Conservation (phyloP, 2,113 vertebrate genomes). For the Bos indicus region DNA sequence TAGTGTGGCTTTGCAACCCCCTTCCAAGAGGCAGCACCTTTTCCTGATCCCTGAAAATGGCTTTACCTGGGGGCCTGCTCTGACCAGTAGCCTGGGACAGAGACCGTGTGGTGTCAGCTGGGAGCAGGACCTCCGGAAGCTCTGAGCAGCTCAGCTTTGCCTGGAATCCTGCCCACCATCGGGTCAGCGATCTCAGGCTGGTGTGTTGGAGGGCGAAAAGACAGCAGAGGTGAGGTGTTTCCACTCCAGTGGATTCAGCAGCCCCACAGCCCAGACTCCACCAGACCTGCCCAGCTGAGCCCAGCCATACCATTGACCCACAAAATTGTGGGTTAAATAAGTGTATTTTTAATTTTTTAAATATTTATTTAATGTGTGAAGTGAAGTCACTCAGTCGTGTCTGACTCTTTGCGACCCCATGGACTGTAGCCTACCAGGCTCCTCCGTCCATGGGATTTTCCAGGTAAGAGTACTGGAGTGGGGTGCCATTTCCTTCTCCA, state of each 20-base stretch:
- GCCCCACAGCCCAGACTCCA: not conserved
- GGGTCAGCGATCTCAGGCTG: rapidly evolving
- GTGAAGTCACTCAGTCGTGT: too few relatives aligned
- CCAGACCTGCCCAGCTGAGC: not conserved
- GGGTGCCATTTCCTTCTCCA: too few relatives aligned
- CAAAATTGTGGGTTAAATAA: not conserved
- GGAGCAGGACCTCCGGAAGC: not conserved
- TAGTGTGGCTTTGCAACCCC: not conserved
- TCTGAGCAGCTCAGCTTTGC: not conserved
- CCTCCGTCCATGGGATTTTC: too few relatives aligned
- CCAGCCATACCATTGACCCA: not conserved
- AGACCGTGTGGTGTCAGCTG: not conserved
- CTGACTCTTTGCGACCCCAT: too few relatives aligned
- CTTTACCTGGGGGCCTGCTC: not conserved
- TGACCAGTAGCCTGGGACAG: not conserved
- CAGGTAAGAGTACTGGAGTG: too few relatives aligned
- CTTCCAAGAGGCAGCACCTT: not conserved
- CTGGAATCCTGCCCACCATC: not conserved
- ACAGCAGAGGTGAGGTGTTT: not conserved
- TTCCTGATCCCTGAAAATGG: not conserved
- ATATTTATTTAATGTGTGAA: not conserved
- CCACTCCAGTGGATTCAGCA: too few relatives aligned
- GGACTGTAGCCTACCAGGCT: too few relatives aligned
- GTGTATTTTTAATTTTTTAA: not conserved
- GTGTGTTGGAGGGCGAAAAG: not conserved